Base-by-base conservation (phyloP, 2,113 vertebrate genomes). In the Pterocles gutturalis region DNA sequence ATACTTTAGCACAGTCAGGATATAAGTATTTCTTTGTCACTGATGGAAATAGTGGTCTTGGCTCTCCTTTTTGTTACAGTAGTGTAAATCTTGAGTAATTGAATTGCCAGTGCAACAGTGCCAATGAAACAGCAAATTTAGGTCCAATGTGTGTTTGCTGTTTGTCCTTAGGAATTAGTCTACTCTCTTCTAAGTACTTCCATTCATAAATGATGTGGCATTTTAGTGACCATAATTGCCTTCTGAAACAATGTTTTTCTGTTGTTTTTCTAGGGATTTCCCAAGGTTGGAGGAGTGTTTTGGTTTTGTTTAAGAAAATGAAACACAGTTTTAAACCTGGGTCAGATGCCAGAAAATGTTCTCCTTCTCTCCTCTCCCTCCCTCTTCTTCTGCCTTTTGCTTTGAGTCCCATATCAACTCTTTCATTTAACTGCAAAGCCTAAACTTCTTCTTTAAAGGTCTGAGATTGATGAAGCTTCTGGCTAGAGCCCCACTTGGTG, bases 211-310 rank as follows among this genome's bases (percentile, higher is more conserved):
- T 51, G 73, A 89, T 94, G 45, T 78, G 61, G 93, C 94, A 87
- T 94, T 97, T 89, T 83, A 87, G 89, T 2, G 9, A 58, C 81
- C 34, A 53, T 93, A 93, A 95, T 92, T 97, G 91, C 77, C 31
- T 87, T 84, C 58, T 96, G 73, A 96, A 97, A 72, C 92, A 95
- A 76, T 84, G 81, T 94, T 96, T 96, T 96, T 95, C 55, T 89
- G 45, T 91, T 95, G 89, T 89, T 97, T 86, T 91, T 87, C 77
- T 92, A 93, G 93, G 89, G 83, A 96, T 96, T 95, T 96, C 92
- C 89, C 96, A 58, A 91, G 95, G 77, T 92, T 81, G 53, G 64
- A 90, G 54, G 51, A 83, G 60, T 90, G 90, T 83, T 97, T 96
- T 87, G 45, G 31, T 89, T 95, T 93, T 89, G 67, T 92, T 92